Conservation (phyloP, 2,888 invertebrate species). For the Megamerina dolium region DNA sequence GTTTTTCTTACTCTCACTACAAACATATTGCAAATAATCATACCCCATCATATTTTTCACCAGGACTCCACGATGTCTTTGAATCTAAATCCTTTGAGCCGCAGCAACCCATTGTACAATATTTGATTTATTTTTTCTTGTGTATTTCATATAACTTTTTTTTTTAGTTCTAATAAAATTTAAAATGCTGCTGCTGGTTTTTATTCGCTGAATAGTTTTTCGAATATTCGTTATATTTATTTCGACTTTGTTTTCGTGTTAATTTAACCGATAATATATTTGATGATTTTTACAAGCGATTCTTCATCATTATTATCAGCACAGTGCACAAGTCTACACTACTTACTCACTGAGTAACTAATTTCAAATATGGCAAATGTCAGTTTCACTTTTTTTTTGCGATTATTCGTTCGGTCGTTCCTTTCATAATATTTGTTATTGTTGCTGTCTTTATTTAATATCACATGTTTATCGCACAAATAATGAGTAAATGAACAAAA, state of each 20-base stretch:
- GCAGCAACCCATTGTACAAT: constrained; percentile 34
- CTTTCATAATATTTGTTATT: no score
- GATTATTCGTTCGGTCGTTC: not conserved
- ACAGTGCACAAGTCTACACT: no score
- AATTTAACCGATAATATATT: not conserved
- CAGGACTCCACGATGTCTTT: constrained; percentile 40
- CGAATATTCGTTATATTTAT: not conserved
- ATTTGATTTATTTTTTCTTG: constrained; percentile 2
- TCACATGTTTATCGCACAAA: no score
- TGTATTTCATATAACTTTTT: not conserved
- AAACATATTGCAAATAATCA: constrained; percentile 9
- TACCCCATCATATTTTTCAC: constrained; percentile 39
- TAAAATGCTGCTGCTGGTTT: not conserved
- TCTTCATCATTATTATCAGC: constrained; percentile 5
- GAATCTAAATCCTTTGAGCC: constrained; percentile 38
- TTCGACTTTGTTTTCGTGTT: not conserved
- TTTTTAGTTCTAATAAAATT: not conserved
- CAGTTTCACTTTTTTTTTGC: constrained; percentile 13
- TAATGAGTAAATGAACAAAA: no score
- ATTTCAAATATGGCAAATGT: constrained; percentile 8
- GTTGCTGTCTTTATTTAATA: no score
- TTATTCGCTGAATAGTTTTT: not conserved
- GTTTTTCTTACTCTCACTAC: not conserved
- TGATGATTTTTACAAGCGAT: constrained; percentile 1
- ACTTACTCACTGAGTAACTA: no score